Evolutionary conservation across 2,888 invertebrate species (phyloP).

Genomic region (Limnephilus marmoratus): DNA sequence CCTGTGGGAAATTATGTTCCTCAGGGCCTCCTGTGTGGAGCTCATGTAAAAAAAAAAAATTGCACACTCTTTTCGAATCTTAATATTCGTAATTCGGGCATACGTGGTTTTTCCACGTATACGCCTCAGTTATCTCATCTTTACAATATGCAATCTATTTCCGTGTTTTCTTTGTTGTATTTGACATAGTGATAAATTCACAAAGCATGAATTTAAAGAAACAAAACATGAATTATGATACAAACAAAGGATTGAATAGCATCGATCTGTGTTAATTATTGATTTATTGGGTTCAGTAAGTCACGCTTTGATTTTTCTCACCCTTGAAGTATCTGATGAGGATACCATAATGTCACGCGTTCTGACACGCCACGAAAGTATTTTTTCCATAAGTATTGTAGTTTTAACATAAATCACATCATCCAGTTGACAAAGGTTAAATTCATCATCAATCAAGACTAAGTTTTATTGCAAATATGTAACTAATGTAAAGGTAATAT

Average conservation of each 20-base stretch:
- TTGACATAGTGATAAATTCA: background rate
- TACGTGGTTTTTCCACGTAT: no score
- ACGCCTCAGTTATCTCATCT: no score
- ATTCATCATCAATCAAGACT: background rate
- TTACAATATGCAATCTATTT: no score
- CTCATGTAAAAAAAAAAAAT: no score
- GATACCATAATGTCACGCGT: background rate
- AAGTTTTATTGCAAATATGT: background rate
- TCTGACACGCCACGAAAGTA: background rate
- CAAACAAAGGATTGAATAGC: background rate
- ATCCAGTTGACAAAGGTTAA: background rate
- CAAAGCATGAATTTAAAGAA: background rate
- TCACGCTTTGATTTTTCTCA: background rate
- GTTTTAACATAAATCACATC: background rate
- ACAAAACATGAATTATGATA: background rate
- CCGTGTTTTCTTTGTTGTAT: no score
- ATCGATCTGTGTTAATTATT: background rate
- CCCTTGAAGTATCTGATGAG: background rate
- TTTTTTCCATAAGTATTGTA: background rate
- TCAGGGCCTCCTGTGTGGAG: no score
- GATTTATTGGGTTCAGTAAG: background rate
- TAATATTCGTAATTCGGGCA: no score
- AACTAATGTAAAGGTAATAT: background rate
- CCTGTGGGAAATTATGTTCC: no score
- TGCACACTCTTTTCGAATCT: no score